Evolutionary conservation across 1,140 invertebrate species (phyloP), one percentile per base, ranked within the genome.

Genomic region (Dinothrombium tinctorium): DNA sequence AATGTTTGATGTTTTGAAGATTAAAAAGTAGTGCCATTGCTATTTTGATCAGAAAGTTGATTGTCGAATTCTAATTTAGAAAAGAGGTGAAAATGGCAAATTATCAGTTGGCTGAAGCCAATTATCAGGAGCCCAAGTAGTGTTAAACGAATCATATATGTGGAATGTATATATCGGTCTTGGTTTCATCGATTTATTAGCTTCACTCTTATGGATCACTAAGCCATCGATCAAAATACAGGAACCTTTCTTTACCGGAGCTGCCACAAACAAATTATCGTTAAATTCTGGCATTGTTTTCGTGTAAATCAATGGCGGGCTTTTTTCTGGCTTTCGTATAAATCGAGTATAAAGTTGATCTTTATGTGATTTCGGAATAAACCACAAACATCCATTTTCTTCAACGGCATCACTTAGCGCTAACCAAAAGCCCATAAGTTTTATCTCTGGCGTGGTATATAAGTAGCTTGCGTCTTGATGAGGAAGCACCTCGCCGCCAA

Each of bases 301-400:
- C n/a, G n/a, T n/a, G 12, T 32, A 32, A 5, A 4, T 7, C 17
- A 5, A 5, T 12, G 4, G 5, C 4, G 29, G 29, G 17, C 12
- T 7, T 7, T 12, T 17, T 7, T 32, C 29, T 7, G 5, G 5
- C 4, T 5, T 7, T 32, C 29, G 29, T 12, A 32, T 32, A 4
- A 4, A 32, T 32, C 29, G 29, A 32, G n/a, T 12, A 14, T 17
- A 4, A 12, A 12, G 5, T 7, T 12, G 29, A 4, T 32, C 29
- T 7, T 7, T 12, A 54, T 96, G 89, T 0, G 87, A 94, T 2
- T 82, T 81, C 31, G 74, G 74, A 2, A 77, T 71, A 53, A 90
- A 81, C 71, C 76, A 83, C 4, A 98, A 63, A 54, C 90, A 96
- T 7, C 90, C 87, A 56, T 98, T 96, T 53, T 94, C 75, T 7